Conservation (phyloP, 1,140 invertebrate species). For the Teleogryllus occipitalis region DNA sequence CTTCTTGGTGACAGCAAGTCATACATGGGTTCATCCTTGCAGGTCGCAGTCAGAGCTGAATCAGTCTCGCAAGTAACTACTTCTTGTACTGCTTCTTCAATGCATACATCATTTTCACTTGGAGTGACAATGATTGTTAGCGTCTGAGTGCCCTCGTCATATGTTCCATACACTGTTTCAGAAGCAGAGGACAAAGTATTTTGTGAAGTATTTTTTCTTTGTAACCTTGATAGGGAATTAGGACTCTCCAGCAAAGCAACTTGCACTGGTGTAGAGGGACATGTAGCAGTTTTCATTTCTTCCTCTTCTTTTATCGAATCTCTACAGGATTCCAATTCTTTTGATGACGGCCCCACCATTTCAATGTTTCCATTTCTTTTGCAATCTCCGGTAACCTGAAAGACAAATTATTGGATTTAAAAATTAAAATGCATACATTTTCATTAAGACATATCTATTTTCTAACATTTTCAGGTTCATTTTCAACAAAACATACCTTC, state of each 20-base stretch:
- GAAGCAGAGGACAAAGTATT: slow-evolving; percentile 27
- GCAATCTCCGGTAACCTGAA: slow-evolving; percentile 7
- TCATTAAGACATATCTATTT: not conserved
- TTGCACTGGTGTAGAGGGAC: slow-evolving; percentile 33
- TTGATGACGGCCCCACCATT: slow-evolving; percentile 74
- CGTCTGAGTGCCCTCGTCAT: slow-evolving; percentile 49
- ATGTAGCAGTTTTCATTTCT: slow-evolving; percentile 29
- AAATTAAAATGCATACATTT: not conserved
- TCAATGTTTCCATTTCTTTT: slow-evolving; percentile 33
- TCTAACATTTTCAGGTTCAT: too few species aligned
- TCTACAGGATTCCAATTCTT: slow-evolving; percentile 69
- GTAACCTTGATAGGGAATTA: slow-evolving; percentile 19
- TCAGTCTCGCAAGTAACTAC: slow-evolving; percentile 28
- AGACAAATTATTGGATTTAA: too few species aligned
- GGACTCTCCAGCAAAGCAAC: slow-evolving; percentile 23
- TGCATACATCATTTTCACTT: slow-evolving; percentile 44
- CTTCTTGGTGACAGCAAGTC: slow-evolving; percentile 1
- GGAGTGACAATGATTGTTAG: slow-evolving; percentile 41
- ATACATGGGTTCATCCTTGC: slow-evolving; percentile 7
- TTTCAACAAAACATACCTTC: not conserved
- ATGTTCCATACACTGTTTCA: slow-evolving; percentile 53
- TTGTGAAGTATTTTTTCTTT: slow-evolving; percentile 26
- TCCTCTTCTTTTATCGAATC: slow-evolving; percentile 25
- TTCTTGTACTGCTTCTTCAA: slow-evolving; percentile 38
- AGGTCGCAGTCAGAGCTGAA: slow-evolving; percentile 17